Conservation (phyloP, 92 coral and sea anemone genomes). For the Muricea muricata region DNA sequence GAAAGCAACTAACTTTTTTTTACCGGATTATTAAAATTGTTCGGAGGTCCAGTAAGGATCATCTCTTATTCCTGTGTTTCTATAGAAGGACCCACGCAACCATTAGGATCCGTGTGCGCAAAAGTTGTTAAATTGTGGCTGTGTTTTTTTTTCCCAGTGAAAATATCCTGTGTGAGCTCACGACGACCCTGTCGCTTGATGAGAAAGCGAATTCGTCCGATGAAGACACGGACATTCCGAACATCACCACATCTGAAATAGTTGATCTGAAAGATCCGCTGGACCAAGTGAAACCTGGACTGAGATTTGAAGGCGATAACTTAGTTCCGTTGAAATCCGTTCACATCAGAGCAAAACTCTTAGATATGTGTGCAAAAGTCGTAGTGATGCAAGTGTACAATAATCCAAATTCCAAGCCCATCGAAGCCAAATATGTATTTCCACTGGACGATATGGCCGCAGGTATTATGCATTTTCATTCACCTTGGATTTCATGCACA, state of each 20-base stretch:
- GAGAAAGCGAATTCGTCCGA: neutral
- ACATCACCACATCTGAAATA: conserved; percentile 79
- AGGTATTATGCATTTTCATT: no score
- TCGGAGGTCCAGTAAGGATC: no score
- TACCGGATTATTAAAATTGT: no score
- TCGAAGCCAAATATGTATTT: conserved; percentile 95
- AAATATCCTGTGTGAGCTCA: conserved; percentile 20
- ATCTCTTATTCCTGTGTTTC: no score
- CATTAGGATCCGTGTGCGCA: no score
- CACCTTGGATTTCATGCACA: no score
- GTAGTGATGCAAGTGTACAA: conserved; percentile 90
- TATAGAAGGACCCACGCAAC: neutral
- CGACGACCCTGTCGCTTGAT: conserved; percentile 28
- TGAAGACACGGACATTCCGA: neutral
- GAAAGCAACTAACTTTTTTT: no score
- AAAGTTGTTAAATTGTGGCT: no score
- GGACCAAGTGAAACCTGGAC: conserved; percentile 85
- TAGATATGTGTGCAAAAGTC: conserved; percentile 95
- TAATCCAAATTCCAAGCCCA: conserved; percentile 82
- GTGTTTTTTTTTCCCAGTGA: no score
- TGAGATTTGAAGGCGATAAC: conserved; percentile 82
- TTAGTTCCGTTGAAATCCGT: conserved; percentile 88
- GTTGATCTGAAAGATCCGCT: conserved; percentile 85
- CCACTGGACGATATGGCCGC: conserved; percentile 99
- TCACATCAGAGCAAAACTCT: conserved; percentile 86